A percentile compares a stretch with the other conserved stretches of the same genome.
These are phyloP conservation scores for Epinotia ramella DNA, from an alignment of 2,888 invertebrate species.

Conservation along the genomic window DNA sequence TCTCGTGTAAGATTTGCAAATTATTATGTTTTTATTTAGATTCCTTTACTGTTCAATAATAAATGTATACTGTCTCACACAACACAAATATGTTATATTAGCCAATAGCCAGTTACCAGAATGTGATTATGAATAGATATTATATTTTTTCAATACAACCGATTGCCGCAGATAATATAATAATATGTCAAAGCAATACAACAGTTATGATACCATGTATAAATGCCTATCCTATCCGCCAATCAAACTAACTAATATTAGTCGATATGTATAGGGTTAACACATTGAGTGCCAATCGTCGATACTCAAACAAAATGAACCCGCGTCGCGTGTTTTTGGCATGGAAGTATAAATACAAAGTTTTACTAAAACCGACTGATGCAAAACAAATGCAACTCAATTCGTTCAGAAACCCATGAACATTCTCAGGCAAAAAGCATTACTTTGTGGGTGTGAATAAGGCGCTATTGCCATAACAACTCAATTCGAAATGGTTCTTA, in stretches of 20 bases:
- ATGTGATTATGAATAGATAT: constrained; percentile 70
- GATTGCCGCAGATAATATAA: constrained; percentile 55
- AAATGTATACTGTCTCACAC: constrained; percentile 66
- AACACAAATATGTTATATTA: constrained; percentile 57
- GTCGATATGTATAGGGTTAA: background rate
- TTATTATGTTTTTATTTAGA: constrained; percentile 61
- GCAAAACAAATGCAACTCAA: background rate
- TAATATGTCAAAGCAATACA: constrained; percentile 46
- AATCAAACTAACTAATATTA: background rate
- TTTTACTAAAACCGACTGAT: background rate
- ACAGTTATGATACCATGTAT: constrained; percentile 38
- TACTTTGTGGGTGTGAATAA: too few relatives aligned
- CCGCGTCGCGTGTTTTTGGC: constrained; percentile 9
- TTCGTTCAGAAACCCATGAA: too few relatives aligned
- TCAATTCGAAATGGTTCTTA: too few relatives aligned
- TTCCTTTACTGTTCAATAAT: constrained; percentile 49
- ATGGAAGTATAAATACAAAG: background rate
- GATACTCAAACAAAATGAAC: background rate
- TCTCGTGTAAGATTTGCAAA: constrained; percentile 67
- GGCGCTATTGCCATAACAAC: too few relatives aligned
- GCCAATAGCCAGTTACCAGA: constrained; percentile 82
- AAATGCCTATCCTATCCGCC: background rate
- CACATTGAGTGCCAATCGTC: background rate
- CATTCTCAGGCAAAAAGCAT: too few relatives aligned
- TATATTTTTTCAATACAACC: constrained; percentile 77